phyloP scores from a whole-genome alignment of 2,888 invertebrate genomes.

The Hoplodrina ambigua region DNA sequence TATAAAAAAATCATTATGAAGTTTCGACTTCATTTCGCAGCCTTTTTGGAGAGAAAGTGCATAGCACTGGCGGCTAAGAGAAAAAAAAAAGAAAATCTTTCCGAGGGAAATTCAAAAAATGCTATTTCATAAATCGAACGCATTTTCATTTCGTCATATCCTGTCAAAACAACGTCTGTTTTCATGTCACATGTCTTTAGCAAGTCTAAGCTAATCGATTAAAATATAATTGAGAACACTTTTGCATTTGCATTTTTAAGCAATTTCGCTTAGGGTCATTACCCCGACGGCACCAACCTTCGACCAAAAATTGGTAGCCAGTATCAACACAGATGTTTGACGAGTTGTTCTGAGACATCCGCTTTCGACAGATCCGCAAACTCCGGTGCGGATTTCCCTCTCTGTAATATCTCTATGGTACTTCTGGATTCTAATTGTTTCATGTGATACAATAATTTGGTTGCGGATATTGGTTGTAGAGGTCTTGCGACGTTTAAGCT shows the following conservation, averaged over 20 bases:
- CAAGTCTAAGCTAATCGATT: slow-evolving; percentile 35
- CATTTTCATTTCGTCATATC: slow-evolving; percentile 45
- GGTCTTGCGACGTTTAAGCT: slow-evolving; percentile 78
- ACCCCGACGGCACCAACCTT: slow-evolving; percentile 32
- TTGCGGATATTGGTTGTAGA: slow-evolving; percentile 69
- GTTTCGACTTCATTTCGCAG: slow-evolving; percentile 33
- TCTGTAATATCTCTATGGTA: slow-evolving; percentile 83
- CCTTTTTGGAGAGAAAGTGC: neutral
- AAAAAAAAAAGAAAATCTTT: neutral
- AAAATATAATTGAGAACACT: slow-evolving; percentile 44
- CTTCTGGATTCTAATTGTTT: slow-evolving; percentile 81
- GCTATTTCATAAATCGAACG: slow-evolving; percentile 39
- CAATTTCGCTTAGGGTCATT: slow-evolving; percentile 21
- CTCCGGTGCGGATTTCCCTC: slow-evolving; percentile 81
- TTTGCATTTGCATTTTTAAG: slow-evolving; percentile 32
- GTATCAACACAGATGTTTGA: slow-evolving; percentile 83
- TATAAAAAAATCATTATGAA: slow-evolving; percentile 48
- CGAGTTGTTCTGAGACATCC: slow-evolving; percentile 79
- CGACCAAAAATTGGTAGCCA: slow-evolving; percentile 21
- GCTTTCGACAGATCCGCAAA: slow-evolving; percentile 81
- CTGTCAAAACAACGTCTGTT: slow-evolving; percentile 19
- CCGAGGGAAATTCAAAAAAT: slow-evolving; percentile 18
- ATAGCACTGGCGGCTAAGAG: neutral
- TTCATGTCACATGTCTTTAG: slow-evolving; percentile 32
- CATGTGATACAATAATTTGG: slow-evolving; percentile 75